phyloP scores from a whole-genome alignment of 2,888 invertebrate species.

The Polietes domitor region DNA sequence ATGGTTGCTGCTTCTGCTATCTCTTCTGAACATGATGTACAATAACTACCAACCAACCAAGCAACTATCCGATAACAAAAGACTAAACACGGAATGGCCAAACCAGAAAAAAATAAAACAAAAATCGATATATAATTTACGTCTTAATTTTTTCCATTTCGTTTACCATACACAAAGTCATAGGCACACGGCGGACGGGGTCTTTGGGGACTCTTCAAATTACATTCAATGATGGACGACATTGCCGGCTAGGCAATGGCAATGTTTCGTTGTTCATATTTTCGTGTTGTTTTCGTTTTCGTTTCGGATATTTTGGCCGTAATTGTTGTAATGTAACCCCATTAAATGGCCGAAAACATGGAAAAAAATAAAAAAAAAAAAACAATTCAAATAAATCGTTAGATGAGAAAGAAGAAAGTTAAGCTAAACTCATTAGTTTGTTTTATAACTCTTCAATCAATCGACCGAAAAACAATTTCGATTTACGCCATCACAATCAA shows the following conservation, averaged over 20 bases:
- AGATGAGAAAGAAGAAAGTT: not conserved
- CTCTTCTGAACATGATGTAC: constrained; percentile 2
- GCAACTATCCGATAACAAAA: constrained; percentile 21
- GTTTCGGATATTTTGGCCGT: not conserved
- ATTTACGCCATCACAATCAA: not conserved
- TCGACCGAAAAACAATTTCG: not conserved
- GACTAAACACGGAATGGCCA: not conserved
- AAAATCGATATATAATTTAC: constrained; percentile 36
- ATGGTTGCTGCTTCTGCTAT: no score
- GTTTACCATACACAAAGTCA: not conserved
- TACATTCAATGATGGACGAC: not conserved
- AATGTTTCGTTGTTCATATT: not conserved
- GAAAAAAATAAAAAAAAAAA: constrained; percentile 14
- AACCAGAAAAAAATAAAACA: constrained; percentile 14
- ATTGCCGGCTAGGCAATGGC: not conserved
- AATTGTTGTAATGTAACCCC: constrained; percentile 37
- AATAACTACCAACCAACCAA: not conserved
- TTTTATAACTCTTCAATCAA: constrained; percentile 4
- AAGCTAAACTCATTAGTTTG: constrained; percentile 44
- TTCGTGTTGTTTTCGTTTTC: no score
- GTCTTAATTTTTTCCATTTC: constrained; percentile 23
- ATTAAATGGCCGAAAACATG: constrained; percentile 51
- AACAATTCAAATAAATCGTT: not conserved
- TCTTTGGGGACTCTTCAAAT: not conserved
- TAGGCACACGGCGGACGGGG: not conserved